Conservation (phyloP, 2,888 invertebrate genomes). For the Drosophila tanythrix region DNA sequence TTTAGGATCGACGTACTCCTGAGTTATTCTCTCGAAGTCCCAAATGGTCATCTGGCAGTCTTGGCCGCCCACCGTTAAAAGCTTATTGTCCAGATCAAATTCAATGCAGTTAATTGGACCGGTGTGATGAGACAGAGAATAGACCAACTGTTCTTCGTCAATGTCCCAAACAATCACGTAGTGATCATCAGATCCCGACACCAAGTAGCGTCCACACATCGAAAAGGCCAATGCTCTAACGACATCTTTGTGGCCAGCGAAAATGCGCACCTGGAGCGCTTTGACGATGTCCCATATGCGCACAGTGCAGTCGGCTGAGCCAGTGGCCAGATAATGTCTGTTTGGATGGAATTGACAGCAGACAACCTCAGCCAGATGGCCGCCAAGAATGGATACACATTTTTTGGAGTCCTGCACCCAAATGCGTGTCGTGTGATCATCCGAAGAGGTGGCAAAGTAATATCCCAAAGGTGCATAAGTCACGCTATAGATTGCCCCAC, state of each 20-base stretch:
- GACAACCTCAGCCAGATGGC: conserved; percentile 52
- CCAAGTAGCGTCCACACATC: conserved; percentile 55
- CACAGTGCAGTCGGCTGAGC: conserved; percentile 62
- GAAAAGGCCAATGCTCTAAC: conserved; percentile 51
- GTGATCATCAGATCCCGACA: conserved; percentile 53
- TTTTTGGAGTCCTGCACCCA: conserved; percentile 57
- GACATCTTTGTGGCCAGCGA: conserved; percentile 44
- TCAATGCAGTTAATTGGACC: conserved; percentile 36
- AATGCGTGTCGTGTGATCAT: conserved; percentile 59
- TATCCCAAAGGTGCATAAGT: conserved; percentile 59
- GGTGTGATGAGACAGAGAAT: conserved; percentile 39
- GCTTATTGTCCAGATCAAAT: conserved; percentile 49
- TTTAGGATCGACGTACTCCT: conserved; percentile 15
- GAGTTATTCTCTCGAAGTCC: conserved; percentile 52
- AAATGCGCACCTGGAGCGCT: conserved; percentile 54
- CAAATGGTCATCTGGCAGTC: conserved; percentile 55
- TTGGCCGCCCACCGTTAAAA: conserved; percentile 49
- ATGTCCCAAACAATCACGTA: conserved; percentile 60
- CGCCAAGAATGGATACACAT: conserved; percentile 43
- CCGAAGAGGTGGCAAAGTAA: conserved; percentile 57
- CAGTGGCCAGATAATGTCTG: conserved; percentile 63
- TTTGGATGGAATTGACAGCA: conserved; percentile 65
- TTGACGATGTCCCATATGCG: conserved; percentile 62
- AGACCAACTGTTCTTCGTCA: conserved; percentile 33
- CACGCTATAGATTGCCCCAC: conserved; percentile 41